Percentiles rank a stretch among this genome's conserved stretches.
phyloP scores from a whole-genome alignment of 35 echinoderm and acorn worm species.

The Lytechinus pictus region DNA sequence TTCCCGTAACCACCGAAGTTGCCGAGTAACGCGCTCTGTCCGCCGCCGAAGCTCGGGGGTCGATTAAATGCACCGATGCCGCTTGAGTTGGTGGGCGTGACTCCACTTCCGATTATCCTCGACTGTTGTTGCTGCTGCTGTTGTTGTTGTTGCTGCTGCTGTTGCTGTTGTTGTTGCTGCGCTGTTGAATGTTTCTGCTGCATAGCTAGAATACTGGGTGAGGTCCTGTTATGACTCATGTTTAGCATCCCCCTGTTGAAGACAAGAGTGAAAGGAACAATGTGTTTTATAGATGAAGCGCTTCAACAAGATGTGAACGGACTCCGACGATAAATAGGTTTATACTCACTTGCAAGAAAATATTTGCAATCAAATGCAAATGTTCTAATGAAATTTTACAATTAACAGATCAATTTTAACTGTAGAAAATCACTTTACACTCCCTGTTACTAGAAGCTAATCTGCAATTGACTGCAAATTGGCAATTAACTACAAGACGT shows the following conservation, averaged over 20 bases:
- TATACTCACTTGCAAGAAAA: too few relatives aligned
- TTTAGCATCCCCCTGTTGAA: constrained; percentile 1
- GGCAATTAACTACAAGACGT: too few relatives aligned
- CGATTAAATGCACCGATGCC: constrained; percentile 35
- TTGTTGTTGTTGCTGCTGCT: not conserved
- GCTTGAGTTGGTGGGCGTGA: constrained; percentile 14
- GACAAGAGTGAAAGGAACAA: too few relatives aligned
- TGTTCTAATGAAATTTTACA: too few relatives aligned
- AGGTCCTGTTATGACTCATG: constrained; percentile 64
- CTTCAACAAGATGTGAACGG: too few relatives aligned
- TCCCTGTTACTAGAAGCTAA: too few relatives aligned
- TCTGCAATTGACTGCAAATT: too few relatives aligned
- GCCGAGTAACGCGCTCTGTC: constrained; percentile 32
- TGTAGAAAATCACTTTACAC: too few relatives aligned
- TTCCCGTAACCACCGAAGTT: constrained; percentile 51
- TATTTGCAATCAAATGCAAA: too few relatives aligned
- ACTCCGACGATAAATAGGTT: too few relatives aligned
- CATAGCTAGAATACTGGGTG: constrained; percentile 82
- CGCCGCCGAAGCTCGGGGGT: constrained; percentile 12
- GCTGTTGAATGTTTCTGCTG: constrained; percentile 71
- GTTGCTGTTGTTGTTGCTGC: not conserved
- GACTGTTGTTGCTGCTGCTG: constrained; percentile 17
- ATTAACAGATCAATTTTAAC: too few relatives aligned
- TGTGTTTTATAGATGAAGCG: too few relatives aligned
- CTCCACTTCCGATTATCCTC: constrained; percentile 39